These are phyloP conservation scores for Morpho deidamia DNA, from an alignment of 2,888 invertebrate species.

Conservation along the genomic window DNA sequence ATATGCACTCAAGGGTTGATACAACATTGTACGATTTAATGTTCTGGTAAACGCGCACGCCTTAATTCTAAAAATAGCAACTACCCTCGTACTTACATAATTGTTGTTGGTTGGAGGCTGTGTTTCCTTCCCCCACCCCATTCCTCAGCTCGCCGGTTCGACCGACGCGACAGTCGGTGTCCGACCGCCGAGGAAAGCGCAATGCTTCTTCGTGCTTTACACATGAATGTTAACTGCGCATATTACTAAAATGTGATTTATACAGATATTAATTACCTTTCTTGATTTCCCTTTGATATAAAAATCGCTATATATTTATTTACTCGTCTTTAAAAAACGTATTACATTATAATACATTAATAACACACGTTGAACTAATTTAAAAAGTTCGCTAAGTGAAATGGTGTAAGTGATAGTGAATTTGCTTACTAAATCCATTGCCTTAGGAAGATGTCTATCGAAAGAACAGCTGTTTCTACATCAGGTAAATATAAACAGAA, in stretches of 20 bases:
- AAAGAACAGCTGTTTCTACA: constrained; percentile 48
- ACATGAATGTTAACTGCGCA: constrained; percentile 14
- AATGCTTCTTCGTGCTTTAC: constrained; percentile 18
- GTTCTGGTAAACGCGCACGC: constrained; percentile 46
- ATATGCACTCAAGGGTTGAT: constrained; percentile 22
- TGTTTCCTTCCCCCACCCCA: constrained; percentile 45
- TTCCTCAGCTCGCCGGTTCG: constrained; percentile 27
- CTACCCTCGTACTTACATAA: constrained; percentile 66
- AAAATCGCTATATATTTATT: not conserved
- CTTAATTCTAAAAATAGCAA: constrained; percentile 63
- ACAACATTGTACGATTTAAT: constrained; percentile 31
- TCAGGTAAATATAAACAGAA: constrained; percentile 11
- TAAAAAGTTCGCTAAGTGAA: constrained; percentile 3
- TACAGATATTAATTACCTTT: not conserved
- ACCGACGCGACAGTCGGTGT: constrained; percentile 42
- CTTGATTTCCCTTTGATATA: not conserved
- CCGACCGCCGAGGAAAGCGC: constrained; percentile 33
- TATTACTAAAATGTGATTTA: constrained; percentile 4
- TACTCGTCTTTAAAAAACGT: not conserved
- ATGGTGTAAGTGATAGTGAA: constrained; percentile 27
- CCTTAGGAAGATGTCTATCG: constrained; percentile 44
- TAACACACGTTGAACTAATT: not conserved
- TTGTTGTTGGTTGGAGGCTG: constrained; percentile 69
- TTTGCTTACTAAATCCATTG: constrained; percentile 23
- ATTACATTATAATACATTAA: not conserved